These are phyloP conservation scores for Drosophila incognita DNA, from an alignment of 2,888 invertebrate species.

Conservation along the genomic window DNA sequence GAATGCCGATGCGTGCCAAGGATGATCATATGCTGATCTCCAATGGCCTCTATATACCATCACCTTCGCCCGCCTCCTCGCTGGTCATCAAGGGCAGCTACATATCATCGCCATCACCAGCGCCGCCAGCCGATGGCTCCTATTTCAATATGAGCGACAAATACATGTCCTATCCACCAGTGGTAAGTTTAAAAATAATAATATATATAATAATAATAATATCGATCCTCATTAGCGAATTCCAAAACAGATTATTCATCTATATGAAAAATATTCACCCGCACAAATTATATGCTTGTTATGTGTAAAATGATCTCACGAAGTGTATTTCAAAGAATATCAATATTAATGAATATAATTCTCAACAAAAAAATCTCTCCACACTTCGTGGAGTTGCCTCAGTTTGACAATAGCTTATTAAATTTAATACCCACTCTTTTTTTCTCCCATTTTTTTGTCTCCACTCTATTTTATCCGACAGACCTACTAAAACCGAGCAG, in stretches of 20 bases:
- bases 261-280: neutral
- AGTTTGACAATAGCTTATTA: slow-evolving; percentile 40
- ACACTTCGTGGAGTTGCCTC: slow-evolving; percentile 11
- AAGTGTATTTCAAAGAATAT: neutral
- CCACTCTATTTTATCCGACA: slow-evolving; percentile 34
- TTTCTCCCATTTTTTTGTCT: slow-evolving; percentile 5
- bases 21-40: slow-evolving; percentile 84
- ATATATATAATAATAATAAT: too few relatives aligned
- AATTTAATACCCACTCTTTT: slow-evolving; percentile 20
- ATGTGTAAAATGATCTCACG: slow-evolving; percentile 3
- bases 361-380: neutral
- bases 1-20: slow-evolving; percentile 78
- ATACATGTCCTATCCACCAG: slow-evolving; percentile 84
- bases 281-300: slow-evolving; percentile 1
- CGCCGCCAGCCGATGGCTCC: slow-evolving; percentile 83
- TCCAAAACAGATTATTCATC: neutral
- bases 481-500: slow-evolving; percentile 68
- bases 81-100: slow-evolving; percentile 84
- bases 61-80: slow-evolving; percentile 83
- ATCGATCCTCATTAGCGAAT: neutral
- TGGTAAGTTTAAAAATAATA: slow-evolving; percentile 71
- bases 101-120: slow-evolving; percentile 84
- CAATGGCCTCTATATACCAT: slow-evolving; percentile 83
- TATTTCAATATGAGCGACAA: slow-evolving; percentile 84
- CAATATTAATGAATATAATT: slow-evolving; percentile 5